Evolutionary conservation across 2,113 vertebrate genomes (phyloP), one percentile per base, ranked within the genome.

Genomic region (Pseudopodoces humilis): DNA sequence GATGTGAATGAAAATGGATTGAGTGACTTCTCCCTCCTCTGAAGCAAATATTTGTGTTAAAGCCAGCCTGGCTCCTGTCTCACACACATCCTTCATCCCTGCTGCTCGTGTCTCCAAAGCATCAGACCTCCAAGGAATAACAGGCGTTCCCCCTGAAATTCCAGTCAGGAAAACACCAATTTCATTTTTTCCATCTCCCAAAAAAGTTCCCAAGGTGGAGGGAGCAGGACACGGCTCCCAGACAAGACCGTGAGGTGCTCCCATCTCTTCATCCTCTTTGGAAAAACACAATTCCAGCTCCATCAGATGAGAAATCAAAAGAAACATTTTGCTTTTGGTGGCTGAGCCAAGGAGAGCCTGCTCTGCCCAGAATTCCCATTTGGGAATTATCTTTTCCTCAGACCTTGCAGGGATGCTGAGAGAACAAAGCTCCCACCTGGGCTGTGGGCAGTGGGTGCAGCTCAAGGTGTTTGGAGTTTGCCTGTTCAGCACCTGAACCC

Each of bases 161-260:
- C 53, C 56, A 63, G 41, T 18, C 49, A n/a, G 58, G 65, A 86
- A 75, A 85, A 84, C 2, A 21, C 15, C 13, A 3, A 18, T 53
- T 47, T 13, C 1, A 41, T 30, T 23, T 70, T 63, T 67, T 9
- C 56, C 28, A 27, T 10, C 3, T 9, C 21, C 56, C 35, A 33
- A 20, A 31, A 63, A 63, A 46, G 21, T 18, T 62, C 46, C 33
- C 37, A 33, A 59, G 77, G 43, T 2, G 0, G 56, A 59, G 58
- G 0, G 7, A 46, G 49, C 30, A 72, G 25, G 28, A 59, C 8
- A 3, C 0, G 0, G 60, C 33, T 82, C 85, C 41, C 52, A 78
- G 1, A 13, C 0, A 1, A 17, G 15, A 15, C 44, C 28, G 7
- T 9, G 39, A 33, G 33, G 2, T 13, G 21, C 21, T 25, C 44